Percentiles rank a stretch among this genome's conserved stretches.
Evolutionary conservation across 1,140 invertebrate species (phyloP).

Genomic region (Caligus rogercresseyi): DNA sequence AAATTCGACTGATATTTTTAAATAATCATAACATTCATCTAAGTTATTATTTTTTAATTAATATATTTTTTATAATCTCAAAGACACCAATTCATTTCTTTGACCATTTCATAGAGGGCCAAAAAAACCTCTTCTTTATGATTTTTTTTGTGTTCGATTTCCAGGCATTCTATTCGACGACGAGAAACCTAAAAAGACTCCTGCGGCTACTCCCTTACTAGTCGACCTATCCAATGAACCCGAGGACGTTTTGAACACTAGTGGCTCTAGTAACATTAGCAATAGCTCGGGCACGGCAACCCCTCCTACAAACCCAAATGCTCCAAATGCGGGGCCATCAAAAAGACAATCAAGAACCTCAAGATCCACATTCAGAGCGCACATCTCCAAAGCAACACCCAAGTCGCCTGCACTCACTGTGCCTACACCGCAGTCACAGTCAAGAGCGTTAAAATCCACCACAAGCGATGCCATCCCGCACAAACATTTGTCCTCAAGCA

Average conservation of each 20-base stretch:
- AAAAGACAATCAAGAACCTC: conserved; percentile 17
- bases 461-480: conserved; percentile 5
- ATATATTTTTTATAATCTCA: no score
- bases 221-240: not conserved
- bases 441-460: conserved; percentile 5
- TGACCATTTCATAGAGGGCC: no score
- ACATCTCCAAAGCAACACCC: not conserved
- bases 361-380: conserved; percentile 15
- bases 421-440: not conserved
- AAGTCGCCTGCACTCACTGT: conserved; percentile 6
- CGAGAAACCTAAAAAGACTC: conserved; percentile 7
- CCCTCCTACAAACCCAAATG: not conserved
- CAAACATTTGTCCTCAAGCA: not conserved
- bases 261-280: not conserved
- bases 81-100: no score
- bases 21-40: no score
- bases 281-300: not conserved
- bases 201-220: no score
- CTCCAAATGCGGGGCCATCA: conserved; percentile 5
- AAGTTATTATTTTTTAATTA: no score
- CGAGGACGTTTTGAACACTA: not conserved
- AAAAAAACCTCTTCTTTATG: no score
- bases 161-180: conserved; percentile 16
- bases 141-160: no score
- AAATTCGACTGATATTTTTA: no score